A percentile compares a stretch with the other conserved stretches of the same genome.
Conservation (phyloP, 37 sponge, comb jelly and placozoan species). For the Ephydatia muelleri region DNA sequence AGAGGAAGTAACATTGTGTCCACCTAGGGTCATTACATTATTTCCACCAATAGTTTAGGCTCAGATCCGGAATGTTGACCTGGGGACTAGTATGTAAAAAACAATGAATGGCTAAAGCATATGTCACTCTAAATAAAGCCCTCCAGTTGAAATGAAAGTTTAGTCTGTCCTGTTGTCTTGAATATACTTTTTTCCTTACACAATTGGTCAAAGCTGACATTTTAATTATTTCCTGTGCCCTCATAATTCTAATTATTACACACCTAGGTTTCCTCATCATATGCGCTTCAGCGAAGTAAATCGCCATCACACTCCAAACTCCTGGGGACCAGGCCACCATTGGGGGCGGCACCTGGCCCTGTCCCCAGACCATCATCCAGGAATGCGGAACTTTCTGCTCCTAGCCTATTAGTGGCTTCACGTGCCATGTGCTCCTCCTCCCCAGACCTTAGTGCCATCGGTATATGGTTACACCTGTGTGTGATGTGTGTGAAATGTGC, state of each 20-base stretch:
- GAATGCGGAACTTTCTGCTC: background rate
- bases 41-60: no score
- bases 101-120: no score
- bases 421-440: conserved; percentile 32
- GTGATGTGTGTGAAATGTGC: background rate
- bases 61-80: no score
- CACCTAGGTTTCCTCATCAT: background rate
- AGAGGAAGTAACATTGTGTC: background rate
- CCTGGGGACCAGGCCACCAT: background rate
- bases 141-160: no score
- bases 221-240: no score
- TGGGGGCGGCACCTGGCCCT: background rate
- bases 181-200: no score
- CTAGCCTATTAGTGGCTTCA: background rate
- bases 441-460: conserved; percentile 20
- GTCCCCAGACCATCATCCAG: background rate
- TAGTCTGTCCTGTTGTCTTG: no score
- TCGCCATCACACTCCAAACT: background rate
- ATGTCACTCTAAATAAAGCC: no score
- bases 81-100: no score
- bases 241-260: background rate
- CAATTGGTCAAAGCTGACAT: no score
- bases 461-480: background rate
- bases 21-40: no score
- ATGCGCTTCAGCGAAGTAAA: background rate